phyloP scores from a whole-genome alignment of 2,113 vertebrate species.

The Leucoraja erinaceus region DNA sequence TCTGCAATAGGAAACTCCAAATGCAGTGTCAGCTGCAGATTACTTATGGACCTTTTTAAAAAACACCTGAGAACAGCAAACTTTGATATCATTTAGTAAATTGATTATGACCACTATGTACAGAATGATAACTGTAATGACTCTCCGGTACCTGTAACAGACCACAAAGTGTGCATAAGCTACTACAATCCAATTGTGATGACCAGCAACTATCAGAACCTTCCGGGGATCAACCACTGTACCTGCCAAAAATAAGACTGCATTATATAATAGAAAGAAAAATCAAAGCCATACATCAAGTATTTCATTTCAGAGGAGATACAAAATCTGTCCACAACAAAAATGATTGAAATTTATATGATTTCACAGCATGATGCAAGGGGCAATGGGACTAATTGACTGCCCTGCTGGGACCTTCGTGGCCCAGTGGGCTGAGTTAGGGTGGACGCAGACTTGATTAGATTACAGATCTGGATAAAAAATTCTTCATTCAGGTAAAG shows the following conservation, averaged over 20 bases:
- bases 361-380: not conserved
- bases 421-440: too few species aligned
- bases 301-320: not conserved
- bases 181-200: constrained; percentile 97
- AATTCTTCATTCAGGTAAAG: not conserved
- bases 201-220: constrained; percentile 88
- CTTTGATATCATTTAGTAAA: not conserved
- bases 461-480: not conserved
- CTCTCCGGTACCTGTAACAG: constrained; percentile 79
- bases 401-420: too few species aligned
- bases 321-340: not conserved
- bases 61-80: not conserved
- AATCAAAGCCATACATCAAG: not conserved
- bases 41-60: not conserved
- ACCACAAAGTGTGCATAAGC: constrained; percentile 96
- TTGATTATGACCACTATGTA: not conserved
- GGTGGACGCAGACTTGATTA: not conserved
- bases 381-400: too few species aligned
- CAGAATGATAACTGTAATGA: not conserved
- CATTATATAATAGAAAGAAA: constrained; percentile 7
- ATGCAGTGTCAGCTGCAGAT: not conserved
- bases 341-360: not conserved
- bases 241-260: constrained; percentile 52
- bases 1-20: not conserved
- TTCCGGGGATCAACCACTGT: constrained; percentile 86